These are phyloP conservation scores for Meandrina meandrites DNA, from an alignment of 92 coral and sea anemone genomes.

Conservation along the genomic window DNA sequence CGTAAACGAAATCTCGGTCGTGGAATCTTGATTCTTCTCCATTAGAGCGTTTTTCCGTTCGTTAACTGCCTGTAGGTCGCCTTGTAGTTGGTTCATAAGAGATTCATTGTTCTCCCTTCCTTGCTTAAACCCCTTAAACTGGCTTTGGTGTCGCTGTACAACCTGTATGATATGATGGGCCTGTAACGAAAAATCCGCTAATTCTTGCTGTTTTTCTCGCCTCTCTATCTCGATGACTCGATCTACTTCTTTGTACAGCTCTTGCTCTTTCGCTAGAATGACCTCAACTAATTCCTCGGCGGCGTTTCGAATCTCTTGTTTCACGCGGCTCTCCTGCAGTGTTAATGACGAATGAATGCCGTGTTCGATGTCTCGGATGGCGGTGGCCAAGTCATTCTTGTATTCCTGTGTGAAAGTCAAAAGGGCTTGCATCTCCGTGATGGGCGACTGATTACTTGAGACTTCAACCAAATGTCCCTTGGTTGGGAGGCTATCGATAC, in stretches of 20 bases:
- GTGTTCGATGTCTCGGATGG: constrained; percentile 34
- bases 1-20: constrained; percentile 7
- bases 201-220: constrained; percentile 20
- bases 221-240: constrained; percentile 26
- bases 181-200: constrained; percentile 32
- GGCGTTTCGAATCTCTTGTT: constrained; percentile 16
- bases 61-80: constrained; percentile 5
- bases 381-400: constrained; percentile 29
- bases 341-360: constrained; percentile 23
- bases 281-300: constrained; percentile 22
- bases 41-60: constrained; percentile 12
- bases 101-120: constrained; percentile 1
- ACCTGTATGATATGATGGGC: constrained; percentile 36
- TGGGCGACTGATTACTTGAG: background rate
- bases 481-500: constrained; percentile 29
- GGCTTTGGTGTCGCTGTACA: constrained; percentile 27
- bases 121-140: constrained; percentile 26
- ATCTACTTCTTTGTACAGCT: constrained; percentile 34
- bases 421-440: constrained; percentile 25
- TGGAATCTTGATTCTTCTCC: constrained; percentile 5
- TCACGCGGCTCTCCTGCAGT: constrained; percentile 27
- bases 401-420: constrained; percentile 39
- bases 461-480: constrained; percentile 30
- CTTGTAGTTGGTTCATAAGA: constrained; percentile 17
- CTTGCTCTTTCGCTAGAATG: constrained; percentile 26